Base-by-base conservation (phyloP, 2,113 vertebrate genomes). In the Hyla sarda region DNA sequence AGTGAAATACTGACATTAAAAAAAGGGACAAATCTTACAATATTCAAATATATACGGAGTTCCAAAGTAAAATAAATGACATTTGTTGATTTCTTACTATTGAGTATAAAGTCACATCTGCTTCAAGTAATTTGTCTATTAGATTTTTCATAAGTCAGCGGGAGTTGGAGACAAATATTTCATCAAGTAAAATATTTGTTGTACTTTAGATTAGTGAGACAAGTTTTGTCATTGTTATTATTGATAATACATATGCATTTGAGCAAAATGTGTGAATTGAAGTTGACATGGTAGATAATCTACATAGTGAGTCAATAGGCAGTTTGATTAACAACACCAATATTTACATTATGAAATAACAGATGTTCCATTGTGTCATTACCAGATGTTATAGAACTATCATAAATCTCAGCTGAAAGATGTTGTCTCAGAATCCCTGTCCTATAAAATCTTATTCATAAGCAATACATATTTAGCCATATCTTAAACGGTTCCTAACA, bases 291-390 rank as follows among this genome's bases (percentile, higher is more conserved):
- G 54, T 76, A 84, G 56, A 84, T 84, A 76, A 84, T 65, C 56
- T 75, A 84, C 72, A 84, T 62, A 84, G 82, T 47, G 71, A 83
- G 54, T 75, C 69, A 83, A 83, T 16, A 84, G 83, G 83, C 83
- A 84, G 83, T 65, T 84, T 84, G 72, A 84, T 84, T 84, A 84
- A 84, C 56, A 84, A 65, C 56, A 65, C n/a, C 76, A 75, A 54
- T 84, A 84, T 76, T 84, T 84, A 47, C 25, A 76, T 76, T 76
- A 37, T 62, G 19, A 62, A 50, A 28, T 28, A 76, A 37, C 83
- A 84, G 83, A 75, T 84, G 83, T 84, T 84, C 73, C 83, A 84
- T 84, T 84, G 73, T 84, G 54, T 48, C 54, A 75, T 76, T 62
- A 65, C 83, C 83, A 84, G 83, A 84, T 84, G 83, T 76, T 84